Base-by-base conservation (phyloP, 2,888 invertebrate species). In the Morpho helenor region DNA sequence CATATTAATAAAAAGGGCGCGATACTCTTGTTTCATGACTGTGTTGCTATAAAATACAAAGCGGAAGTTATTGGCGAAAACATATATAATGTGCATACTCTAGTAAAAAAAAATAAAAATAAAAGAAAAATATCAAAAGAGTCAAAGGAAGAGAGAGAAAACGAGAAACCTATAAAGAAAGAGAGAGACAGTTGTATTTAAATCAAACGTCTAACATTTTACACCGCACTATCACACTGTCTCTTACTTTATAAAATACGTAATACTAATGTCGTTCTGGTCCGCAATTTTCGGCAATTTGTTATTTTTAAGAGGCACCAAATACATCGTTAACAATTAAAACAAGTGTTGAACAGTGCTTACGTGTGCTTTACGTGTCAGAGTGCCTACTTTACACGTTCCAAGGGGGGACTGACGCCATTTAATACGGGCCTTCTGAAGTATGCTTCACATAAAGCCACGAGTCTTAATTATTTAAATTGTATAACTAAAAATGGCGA, bases 401-500 rank as follows among this genome's bases (percentile, higher is more conserved):
- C 52, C 44, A 47, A 52, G 52, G 41, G 51, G 43, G 57, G 41
- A 57, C 55, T 55, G 50, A 63, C 57, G 58, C 50, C 58, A 56
- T 63, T 63, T 60, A 57, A 60, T 57, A 60, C 57, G 50, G 46
- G 52, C 60, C 53, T 52, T 49, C 58, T 56, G 53, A 44, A 49
- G 57, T 52, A 49, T 46, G 44, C 57, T 63, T 47, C 48, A 46
- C 58, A 53, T 50, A 57, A 52, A 60, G 44, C 44, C 49, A 40
- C 52, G 56, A 57, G 46, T 47, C 56, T 63, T 58, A 56, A 62
- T 62, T 60, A 57, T 60, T 56, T 60, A 57, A 60, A 60, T 57
- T 60, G 60, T 49, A 41, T 8, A 47, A 61, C 49, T 60, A 45
- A 49, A 50, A 49, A 48, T 23, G 55, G 42, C 31, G 49, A 39